These are phyloP conservation scores for Acanthisitta chloris DNA, from an alignment of 2,113 vertebrate species.

Conservation along the genomic window DNA sequence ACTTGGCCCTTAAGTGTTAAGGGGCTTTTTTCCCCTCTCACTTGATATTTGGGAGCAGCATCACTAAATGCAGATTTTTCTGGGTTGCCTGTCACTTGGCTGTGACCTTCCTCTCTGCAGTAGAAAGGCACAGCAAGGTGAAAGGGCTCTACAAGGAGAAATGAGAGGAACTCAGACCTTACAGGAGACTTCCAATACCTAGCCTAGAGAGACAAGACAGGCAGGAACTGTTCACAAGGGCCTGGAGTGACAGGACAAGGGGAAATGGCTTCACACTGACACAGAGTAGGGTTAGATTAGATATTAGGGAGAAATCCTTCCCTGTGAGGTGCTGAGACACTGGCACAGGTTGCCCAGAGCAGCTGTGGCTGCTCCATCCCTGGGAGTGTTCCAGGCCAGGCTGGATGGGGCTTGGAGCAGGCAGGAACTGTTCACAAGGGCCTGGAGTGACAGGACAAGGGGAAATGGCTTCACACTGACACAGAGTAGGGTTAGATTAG, in stretches of 20 bases:
- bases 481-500: rapidly evolving
- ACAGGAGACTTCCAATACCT: background rate
- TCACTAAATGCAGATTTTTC: background rate
- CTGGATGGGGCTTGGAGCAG: background rate
- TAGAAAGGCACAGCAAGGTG: background rate
- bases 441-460: background rate
- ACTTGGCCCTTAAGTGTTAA: background rate
- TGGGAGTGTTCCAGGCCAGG: background rate
- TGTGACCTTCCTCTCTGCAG: background rate
- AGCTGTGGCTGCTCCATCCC: background rate
- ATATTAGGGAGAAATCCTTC: background rate
- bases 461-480: background rate
- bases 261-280: background rate
- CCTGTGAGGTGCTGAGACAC: rapidly evolving
- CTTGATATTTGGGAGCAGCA: background rate
- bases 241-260: background rate
- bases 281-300: rapidly evolving
- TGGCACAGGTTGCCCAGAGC: background rate
- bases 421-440: too few species aligned
- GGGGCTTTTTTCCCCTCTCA: rapidly evolving
- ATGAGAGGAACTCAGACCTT: background rate
- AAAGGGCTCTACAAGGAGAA: background rate
- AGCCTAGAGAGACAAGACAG: too few species aligned
- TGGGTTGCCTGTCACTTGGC: background rate
- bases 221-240: too few species aligned